phyloP scores from a whole-genome alignment of 2,797 vertebrate species.

The Schizothorax lantsangensis region DNA sequence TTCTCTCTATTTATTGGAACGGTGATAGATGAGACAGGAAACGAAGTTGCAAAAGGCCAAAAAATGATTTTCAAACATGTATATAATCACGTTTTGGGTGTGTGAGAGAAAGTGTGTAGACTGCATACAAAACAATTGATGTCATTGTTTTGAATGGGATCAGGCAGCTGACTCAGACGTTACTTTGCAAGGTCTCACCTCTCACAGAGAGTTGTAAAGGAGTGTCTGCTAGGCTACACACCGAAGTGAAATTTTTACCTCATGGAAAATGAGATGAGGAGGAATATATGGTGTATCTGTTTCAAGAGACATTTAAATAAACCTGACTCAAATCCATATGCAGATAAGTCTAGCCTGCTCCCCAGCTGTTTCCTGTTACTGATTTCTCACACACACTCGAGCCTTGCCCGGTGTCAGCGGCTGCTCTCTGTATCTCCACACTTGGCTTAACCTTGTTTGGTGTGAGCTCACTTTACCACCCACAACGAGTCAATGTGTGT shows the following conservation, averaged over 20 bases:
- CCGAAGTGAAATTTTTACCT: background rate
- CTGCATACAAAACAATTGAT: background rate
- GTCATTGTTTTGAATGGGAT: conserved; percentile 34
- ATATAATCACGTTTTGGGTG: background rate
- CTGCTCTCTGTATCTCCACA: conserved; percentile 45
- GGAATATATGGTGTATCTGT: background rate
- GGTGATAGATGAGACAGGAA: background rate
- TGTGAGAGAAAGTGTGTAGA: background rate
- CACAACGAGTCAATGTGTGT: conserved; percentile 32
- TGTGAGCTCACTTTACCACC: conserved; percentile 56
- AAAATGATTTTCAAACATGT: background rate
- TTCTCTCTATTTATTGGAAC: background rate
- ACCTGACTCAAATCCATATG: conserved; percentile 62
- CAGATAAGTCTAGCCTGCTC: conserved; percentile 65
- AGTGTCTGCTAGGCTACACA: background rate
- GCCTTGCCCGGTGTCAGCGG: background rate
- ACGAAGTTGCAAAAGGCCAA: background rate
- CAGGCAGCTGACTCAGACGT: background rate
- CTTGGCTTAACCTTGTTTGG: conserved; percentile 45
- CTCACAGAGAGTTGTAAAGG: background rate
- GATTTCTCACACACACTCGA: conserved; percentile 58
- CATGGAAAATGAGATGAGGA: background rate
- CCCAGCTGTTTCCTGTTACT: conserved; percentile 82
- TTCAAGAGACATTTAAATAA: conserved; percentile 27
- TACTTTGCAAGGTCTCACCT: conserved; percentile 11